These are phyloP conservation scores for Ennomos quercinarius DNA, from an alignment of 2,888 invertebrate genomes.

Conservation along the genomic window DNA sequence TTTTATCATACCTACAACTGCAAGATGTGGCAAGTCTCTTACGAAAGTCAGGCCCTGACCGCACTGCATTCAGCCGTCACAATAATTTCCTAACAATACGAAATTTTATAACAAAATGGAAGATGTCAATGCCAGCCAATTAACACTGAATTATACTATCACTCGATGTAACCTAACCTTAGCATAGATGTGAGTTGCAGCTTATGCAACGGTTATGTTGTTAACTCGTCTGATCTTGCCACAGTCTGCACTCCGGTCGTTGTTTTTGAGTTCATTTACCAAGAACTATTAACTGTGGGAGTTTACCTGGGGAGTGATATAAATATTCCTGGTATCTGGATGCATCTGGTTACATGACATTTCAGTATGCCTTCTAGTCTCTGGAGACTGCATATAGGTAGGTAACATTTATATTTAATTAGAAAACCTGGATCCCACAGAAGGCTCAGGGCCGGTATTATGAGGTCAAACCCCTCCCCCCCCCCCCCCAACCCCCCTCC, in stretches of 20 bases:
- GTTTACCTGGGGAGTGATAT: no score
- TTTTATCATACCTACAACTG: constrained; percentile 8
- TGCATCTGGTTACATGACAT: no score
- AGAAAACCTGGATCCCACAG: no score
- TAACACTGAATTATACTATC: constrained; percentile 32
- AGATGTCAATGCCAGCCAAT: constrained; percentile 44
- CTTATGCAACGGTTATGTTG: constrained; percentile 23
- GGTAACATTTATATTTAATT: no score
- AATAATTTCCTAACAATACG: constrained; percentile 34
- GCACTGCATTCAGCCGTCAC: constrained; percentile 27
- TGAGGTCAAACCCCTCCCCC: no score
- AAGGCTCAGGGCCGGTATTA: no score
- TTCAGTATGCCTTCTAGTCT: no score
- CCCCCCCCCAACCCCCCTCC: no score
- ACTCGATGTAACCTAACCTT: constrained; percentile 34
- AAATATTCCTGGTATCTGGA: no score
- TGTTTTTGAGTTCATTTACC: no score
- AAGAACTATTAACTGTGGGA: no score
- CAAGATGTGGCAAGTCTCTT: constrained; percentile 29
- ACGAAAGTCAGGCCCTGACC: constrained; percentile 38
- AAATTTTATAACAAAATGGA: constrained; percentile 32
- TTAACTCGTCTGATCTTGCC: constrained; percentile 17
- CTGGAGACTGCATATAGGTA: no score
- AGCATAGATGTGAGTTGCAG: constrained; percentile 16
- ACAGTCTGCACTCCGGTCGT: neutral